These are phyloP conservation scores for Brachypodius melanocephalos DNA, from an alignment of 2,113 vertebrate species.

Conservation along the genomic window DNA sequence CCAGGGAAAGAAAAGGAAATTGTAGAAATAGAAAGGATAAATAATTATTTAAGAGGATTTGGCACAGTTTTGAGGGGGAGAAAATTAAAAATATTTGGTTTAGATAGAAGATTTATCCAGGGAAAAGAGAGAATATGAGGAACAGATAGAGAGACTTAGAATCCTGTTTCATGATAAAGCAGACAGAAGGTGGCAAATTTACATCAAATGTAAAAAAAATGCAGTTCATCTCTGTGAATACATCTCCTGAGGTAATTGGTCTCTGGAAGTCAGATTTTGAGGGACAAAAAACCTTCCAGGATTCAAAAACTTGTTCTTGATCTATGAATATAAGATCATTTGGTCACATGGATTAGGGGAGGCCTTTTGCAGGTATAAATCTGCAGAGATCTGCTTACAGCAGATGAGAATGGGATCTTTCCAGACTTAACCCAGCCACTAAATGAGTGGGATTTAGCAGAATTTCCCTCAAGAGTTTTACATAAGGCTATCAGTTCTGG, in stretches of 20 bases:
- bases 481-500: background rate
- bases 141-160: background rate
- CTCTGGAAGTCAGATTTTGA: background rate
- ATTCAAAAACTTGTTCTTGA: background rate
- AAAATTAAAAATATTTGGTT: conserved; percentile 7
- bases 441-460: background rate
- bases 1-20: conserved; percentile 29
- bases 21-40: conserved; percentile 37
- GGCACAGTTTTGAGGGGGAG: background rate
- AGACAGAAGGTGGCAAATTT: background rate
- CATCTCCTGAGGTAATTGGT: background rate
- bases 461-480: background rate
- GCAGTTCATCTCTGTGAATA: background rate
- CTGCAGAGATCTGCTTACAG: background rate
- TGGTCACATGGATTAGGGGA: background rate
- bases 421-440: background rate
- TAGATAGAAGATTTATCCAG: background rate
- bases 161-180: background rate
- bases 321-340: background rate
- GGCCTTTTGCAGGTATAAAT: background rate
- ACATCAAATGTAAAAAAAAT: background rate
- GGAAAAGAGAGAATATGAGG: background rate
- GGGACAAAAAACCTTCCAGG: background rate
- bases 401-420: background rate
- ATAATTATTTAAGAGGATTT: conserved; percentile 27